Base-by-base conservation (phyloP, 2,888 invertebrate species). In the Tuta absoluta region DNA sequence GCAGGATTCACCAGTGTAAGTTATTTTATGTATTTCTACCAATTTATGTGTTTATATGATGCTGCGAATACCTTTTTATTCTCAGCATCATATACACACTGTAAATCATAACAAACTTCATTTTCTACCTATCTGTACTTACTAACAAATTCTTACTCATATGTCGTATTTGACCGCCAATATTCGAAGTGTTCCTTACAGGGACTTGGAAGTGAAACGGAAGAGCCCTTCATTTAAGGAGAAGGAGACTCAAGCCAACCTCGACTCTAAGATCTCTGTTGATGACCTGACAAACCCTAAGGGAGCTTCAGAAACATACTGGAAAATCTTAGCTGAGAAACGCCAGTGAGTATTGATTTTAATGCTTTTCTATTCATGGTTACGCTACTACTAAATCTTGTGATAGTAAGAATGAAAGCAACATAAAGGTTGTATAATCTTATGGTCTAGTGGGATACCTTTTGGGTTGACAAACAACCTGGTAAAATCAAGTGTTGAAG, bases 311-410 rank as follows among this genome's bases (percentile, higher is more conserved):
- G 94, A 94, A 75, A 93, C 93, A 68, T 97, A 96, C 79, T 97
- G 96, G 95, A 91, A 95, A 83, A 87, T 93, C 57, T 79, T 96
- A 68, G 95, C 96, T 24, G 96, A 95, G 79, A 95, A 94, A 75
- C 93, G 96, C 66, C 93, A 88, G 92, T 92, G 71, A 86, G 89
- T 87, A 72, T 24, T 23, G 37, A 63, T 59, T 3, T 57, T 59
- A 19, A 45, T 3, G 8, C 10, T 33, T 33, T 28, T 28, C 28
- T 28, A 28, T 28, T 28, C 28, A n/a, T n/a, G n/a, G n/a, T n/a
- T n/a, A n/a, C n/a, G n/a, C n/a, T n/a, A n/a, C n/a, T n/a, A n/a
- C n/a, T n/a, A n/a, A n/a, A n/a, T n/a, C n/a, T n/a, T n/a, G n/a
- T n/a, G n/a, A n/a, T n/a, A n/a, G n/a, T n/a, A n/a, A n/a, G n/a